These are phyloP conservation scores for Chloroceryle aenea DNA, from an alignment of 2,113 vertebrate genomes.

Conservation along the genomic window DNA sequence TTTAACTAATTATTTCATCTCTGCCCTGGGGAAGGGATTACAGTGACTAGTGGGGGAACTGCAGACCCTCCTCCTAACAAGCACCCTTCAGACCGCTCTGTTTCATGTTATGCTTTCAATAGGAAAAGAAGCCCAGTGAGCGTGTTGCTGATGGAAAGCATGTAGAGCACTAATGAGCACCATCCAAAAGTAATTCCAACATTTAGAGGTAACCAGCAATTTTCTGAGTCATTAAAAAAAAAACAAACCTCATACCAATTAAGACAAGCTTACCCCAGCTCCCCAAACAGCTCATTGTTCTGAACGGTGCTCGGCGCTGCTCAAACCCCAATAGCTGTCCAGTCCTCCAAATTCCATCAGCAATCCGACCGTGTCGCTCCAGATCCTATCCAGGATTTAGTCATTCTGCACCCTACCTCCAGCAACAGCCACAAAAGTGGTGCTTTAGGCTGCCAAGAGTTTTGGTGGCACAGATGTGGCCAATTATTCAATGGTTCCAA, in stretches of 20 bases:
- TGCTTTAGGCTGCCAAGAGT: neutral
- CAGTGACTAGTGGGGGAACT: neutral
- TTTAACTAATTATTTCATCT: neutral
- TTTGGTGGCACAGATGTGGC: conserved; percentile 13
- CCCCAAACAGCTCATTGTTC: neutral
- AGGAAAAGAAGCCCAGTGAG: conserved; percentile 3
- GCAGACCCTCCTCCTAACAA: neutral
- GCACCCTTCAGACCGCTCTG: neutral
- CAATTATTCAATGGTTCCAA: conserved; percentile 12
- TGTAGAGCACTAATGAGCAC: conserved; percentile 51
- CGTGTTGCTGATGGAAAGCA: conserved; percentile 33
- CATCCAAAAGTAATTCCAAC: conserved; percentile 43
- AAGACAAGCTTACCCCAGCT: neutral
- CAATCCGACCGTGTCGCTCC: neutral
- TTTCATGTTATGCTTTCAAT: neutral
- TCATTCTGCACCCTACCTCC: neutral
- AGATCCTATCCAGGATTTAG: neutral
- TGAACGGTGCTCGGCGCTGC: neutral
- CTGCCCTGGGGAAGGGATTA: neutral
- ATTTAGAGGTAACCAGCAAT: conserved; percentile 38
- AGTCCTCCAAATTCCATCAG: neutral
- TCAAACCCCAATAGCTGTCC: accelerated
- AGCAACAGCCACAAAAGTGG: neutral
- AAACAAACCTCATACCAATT: conserved; percentile 7
- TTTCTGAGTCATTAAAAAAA: conserved; percentile 53